Percentiles rank a stretch among this genome's conserved stretches.
Conservation (phyloP, 2,888 invertebrate species). For the Buathra laborator region DNA sequence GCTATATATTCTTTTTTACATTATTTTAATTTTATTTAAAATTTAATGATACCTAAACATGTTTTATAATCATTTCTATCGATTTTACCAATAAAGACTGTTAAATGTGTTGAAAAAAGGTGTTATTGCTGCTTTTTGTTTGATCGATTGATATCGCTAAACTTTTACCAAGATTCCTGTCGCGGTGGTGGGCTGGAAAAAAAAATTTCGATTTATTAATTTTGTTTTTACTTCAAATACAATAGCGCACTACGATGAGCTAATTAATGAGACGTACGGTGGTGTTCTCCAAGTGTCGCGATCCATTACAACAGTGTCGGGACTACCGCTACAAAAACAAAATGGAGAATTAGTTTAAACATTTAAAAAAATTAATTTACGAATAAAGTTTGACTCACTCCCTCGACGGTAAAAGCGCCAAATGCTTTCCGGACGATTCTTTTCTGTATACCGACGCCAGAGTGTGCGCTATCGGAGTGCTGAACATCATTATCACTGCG, state of each 20-base stretch:
- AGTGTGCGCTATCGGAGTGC: conserved; percentile 88
- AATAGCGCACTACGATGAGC: not conserved
- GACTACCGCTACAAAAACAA: conserved; percentile 76
- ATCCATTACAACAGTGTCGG: conserved; percentile 79
- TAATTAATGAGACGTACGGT: conserved; percentile 74
- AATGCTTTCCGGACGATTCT: conserved; percentile 72
- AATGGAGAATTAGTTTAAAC: conserved; percentile 1
- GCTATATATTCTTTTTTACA: not conserved
- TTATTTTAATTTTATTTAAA: not conserved
- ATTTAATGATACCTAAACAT: not conserved
- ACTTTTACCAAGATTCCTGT: conserved; percentile 78
- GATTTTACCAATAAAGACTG: conserved; percentile 15
- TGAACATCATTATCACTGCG: conserved; percentile 87
- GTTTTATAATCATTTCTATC: conserved; percentile 33
- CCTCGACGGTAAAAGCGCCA: conserved; percentile 75
- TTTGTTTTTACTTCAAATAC: no score
- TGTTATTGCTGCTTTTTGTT: not conserved
- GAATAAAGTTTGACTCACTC: conserved; percentile 74
- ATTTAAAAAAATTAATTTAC: not conserved
- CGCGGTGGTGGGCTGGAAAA: conserved; percentile 79
- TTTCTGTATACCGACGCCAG: conserved; percentile 86
- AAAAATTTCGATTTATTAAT: conserved; percentile 37
- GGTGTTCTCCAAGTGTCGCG: conserved; percentile 81
- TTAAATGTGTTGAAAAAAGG: conserved; percentile 13
- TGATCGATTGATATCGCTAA: conserved; percentile 16